phyloP scores from a whole-genome alignment of 2,113 vertebrate species.

The Istiophorus platypterus region DNA sequence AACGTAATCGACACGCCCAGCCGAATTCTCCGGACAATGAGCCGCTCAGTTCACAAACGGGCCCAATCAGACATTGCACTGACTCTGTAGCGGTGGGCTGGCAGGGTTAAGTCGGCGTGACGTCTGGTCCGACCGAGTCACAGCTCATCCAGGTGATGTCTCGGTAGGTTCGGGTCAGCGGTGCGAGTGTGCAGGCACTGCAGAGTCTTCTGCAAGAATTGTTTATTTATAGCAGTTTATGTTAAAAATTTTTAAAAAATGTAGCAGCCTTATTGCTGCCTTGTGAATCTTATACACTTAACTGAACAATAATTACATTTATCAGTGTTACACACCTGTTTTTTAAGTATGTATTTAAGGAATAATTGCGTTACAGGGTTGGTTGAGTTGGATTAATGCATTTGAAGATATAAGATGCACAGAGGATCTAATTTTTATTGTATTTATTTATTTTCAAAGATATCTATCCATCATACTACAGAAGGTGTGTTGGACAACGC shows the following conservation, averaged over 20 bases:
- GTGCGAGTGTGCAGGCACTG: too few relatives aligned
- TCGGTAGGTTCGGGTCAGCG: too few relatives aligned
- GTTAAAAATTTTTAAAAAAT: slow-evolving; percentile 36
- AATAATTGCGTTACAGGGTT: neutral
- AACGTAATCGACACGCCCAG: too few relatives aligned
- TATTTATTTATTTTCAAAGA: neutral
- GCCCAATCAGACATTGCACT: too few relatives aligned
- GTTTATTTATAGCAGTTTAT: too few relatives aligned
- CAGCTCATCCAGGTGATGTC: too few relatives aligned
- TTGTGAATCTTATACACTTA: slow-evolving; percentile 33
- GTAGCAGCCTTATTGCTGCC: slow-evolving; percentile 33
- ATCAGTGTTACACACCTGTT: neutral
- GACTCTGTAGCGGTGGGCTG: too few relatives aligned
- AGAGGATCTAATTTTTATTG: neutral
- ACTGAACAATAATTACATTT: slow-evolving; percentile 24
- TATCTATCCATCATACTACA: too few relatives aligned
- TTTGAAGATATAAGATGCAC: neutral
- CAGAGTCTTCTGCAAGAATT: slow-evolving; percentile 44
- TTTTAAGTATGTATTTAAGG: neutral
- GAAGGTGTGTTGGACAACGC: neutral
- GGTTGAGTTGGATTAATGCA: neutral
- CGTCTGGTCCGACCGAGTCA: too few relatives aligned
- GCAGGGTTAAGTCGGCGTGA: too few relatives aligned
- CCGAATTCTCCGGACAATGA: too few relatives aligned
- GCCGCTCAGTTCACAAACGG: too few relatives aligned